Evolutionary conservation across 2,888 invertebrate genomes (phyloP), one percentile per base, ranked within the genome.

Genomic region (Hirtodrosophila alboralis): DNA sequence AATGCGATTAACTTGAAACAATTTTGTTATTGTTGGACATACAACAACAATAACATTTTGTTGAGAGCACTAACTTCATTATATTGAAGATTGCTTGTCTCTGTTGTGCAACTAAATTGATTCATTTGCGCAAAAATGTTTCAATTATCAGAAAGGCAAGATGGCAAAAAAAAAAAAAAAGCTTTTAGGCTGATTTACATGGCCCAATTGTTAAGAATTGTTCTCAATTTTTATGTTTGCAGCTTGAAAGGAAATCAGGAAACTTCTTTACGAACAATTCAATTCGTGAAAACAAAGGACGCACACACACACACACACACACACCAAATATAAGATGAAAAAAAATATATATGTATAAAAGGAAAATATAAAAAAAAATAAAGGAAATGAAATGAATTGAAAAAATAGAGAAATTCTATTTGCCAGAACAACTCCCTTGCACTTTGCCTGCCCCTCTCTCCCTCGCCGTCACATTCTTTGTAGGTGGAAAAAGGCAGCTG

Each of bases 211-310:
- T 40, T 49, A 26, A 6, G 30, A 61, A 56, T 40, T 44, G 47
- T 67, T 44, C 51, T 40, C 28, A 33, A 54, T 59, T 54, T 41
- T 31, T 4, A 27, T 14, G n/a, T 33, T 4, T 38, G 31, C 23
- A 18, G 18, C 54, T 67, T 52, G 26, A 53, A 53, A 70, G 69
- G 69, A 70, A 73, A 70, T 70, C 69, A 68, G 69, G 69, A 62
- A 73, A 68, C 69, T 76, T 79, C 57, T 58, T 66, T 48, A 63
- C 52, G 68, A 72, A 79, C 80, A 76, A 83, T 76, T 76, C 76
- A 76, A 76, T 76, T 76, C 79, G 75, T 61, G 75, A 74, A 59
- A 70, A 74, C 70, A 70, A 68, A 62, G 48, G 48, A 45, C 47
- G 33, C 23, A 57, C 67, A 34, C 57, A 72, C 45, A 28, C 58